Evolutionary conservation across 2,888 invertebrate genomes (phyloP).

Genomic region (Tipula unca): DNA sequence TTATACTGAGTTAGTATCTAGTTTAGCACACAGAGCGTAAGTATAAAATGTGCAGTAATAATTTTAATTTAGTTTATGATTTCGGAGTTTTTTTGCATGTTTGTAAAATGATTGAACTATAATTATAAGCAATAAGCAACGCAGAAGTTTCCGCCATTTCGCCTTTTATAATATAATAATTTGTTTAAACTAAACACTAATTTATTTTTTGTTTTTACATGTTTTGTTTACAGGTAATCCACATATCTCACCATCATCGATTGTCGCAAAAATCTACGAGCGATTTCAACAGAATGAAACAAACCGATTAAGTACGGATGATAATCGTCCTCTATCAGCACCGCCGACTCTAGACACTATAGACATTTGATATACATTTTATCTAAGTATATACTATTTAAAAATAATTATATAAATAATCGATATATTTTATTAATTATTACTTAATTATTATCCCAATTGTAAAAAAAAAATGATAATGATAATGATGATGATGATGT

Average conservation of each 20-base stretch:
- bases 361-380: neutral
- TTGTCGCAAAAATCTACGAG: slow-evolving; percentile 74
- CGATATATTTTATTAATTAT: neutral
- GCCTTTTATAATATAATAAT: neutral
- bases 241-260: slow-evolving; percentile 68
- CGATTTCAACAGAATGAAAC: slow-evolving; percentile 53
- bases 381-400: neutral
- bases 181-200: neutral
- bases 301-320: slow-evolving; percentile 37
- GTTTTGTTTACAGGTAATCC: slow-evolving; percentile 52
- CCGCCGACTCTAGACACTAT: slow-evolving; percentile 25
- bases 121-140: neutral
- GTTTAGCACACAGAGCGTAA: neutral
- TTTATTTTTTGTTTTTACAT: neutral
- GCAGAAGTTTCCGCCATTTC: neutral
- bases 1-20: too few species aligned
- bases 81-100: neutral
- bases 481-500: too few species aligned
- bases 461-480: neutral
- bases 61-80: neutral
- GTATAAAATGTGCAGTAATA: neutral
- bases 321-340: slow-evolving; percentile 27
- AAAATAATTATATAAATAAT: neutral
- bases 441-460: neutral
- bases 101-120: neutral